These are phyloP conservation scores for Cettia cetti DNA, from an alignment of 2,113 vertebrate genomes.

Conservation along the genomic window DNA sequence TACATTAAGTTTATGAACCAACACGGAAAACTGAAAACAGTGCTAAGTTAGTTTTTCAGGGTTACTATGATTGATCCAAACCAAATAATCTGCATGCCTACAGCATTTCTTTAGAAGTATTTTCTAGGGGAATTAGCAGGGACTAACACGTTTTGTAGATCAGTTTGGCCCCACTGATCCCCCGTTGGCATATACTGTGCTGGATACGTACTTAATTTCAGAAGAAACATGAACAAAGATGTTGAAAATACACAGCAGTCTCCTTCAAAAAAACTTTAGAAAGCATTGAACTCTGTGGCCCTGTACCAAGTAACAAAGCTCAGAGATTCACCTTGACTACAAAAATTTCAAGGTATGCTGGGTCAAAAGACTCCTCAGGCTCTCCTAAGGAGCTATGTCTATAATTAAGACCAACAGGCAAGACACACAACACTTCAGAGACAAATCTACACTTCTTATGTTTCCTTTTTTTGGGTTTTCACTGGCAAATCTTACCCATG, in stretches of 20 bases:
- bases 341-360: not conserved
- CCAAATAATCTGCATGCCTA: not conserved
- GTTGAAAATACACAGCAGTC: not conserved
- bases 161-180: not conserved
- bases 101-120: not conserved
- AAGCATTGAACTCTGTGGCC: not conserved
- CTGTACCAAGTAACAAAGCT: not conserved
- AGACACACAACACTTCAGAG: not conserved
- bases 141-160: not conserved
- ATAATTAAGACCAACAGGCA: not conserved
- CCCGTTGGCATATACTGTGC: not conserved
- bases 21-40: not conserved
- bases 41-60: not conserved
- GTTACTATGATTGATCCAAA: not conserved
- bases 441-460: not conserved
- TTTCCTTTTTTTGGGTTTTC: not conserved
- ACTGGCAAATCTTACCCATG: not conserved
- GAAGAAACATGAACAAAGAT: not conserved
- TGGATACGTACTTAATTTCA: not conserved
- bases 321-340: not conserved
- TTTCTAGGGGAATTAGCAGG: not conserved
- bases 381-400: not conserved
- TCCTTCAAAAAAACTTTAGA: not conserved
- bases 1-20: not conserved
- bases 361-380: not conserved